These are phyloP conservation scores for Melangyna quadrimaculata DNA, from an alignment of 2,888 invertebrate genomes.

Conservation along the genomic window DNA sequence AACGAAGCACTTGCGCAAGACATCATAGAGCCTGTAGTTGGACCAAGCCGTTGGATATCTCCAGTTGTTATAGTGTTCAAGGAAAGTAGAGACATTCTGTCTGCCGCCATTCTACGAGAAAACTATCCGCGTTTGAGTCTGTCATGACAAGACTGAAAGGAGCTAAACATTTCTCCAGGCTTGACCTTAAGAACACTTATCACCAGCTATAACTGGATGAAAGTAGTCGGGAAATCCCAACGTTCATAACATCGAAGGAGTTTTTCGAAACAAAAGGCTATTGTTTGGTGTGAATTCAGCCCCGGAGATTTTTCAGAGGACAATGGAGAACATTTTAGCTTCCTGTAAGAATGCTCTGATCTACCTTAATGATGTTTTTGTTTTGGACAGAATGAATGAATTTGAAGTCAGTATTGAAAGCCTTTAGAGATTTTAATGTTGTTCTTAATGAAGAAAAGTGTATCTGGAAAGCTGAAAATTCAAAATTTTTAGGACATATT, in stretches of 20 bases:
- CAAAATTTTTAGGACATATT: slow-evolving; percentile 45
- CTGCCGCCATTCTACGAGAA: slow-evolving; percentile 62
- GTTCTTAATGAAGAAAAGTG: slow-evolving; percentile 74
- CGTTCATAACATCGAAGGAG: slow-evolving; percentile 20
- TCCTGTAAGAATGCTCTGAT: slow-evolving; percentile 73
- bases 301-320: slow-evolving; percentile 4
- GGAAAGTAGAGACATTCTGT: slow-evolving; percentile 73
- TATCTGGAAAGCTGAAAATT: slow-evolving; percentile 53
- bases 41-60: slow-evolving; percentile 75
- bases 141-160: slow-evolving; percentile 71
- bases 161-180: slow-evolving; percentile 74
- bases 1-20: slow-evolving; percentile 72
- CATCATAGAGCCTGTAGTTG: slow-evolving; percentile 76
- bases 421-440: slow-evolving; percentile 72
- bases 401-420: slow-evolving; percentile 72
- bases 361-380: slow-evolving; percentile 73
- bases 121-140: slow-evolving; percentile 70
- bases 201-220: slow-evolving; percentile 68
- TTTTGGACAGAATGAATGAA: slow-evolving; percentile 73
- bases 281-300: slow-evolving; percentile 77
- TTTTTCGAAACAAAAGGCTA: slow-evolving; percentile 76
- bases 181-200: slow-evolving; percentile 75
- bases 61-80: slow-evolving; percentile 75
- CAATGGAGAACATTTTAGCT: slow-evolving; percentile 72
- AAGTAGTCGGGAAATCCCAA: too few relatives aligned